Conservation (phyloP, 2,888 invertebrate genomes). For the Patella depressa region DNA sequence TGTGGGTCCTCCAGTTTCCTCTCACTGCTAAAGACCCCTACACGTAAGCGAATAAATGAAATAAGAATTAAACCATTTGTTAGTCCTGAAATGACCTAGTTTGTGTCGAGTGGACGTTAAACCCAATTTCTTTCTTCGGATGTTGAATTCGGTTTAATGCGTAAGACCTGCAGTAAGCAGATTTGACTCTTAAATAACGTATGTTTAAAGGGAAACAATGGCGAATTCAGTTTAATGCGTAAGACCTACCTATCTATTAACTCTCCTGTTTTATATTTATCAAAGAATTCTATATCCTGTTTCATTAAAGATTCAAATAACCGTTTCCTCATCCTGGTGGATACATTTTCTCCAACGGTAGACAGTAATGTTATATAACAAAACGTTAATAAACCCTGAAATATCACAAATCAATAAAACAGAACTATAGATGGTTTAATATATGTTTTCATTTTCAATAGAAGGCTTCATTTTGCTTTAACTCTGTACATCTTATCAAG, state of each 20-base stretch:
- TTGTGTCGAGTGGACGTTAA: too few relatives aligned
- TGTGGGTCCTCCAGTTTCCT: too few relatives aligned
- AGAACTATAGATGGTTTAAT: too few relatives aligned
- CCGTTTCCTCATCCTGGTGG: slow-evolving; percentile 84
- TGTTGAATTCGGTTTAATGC: background rate
- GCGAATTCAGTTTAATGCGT: background rate
- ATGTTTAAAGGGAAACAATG: background rate
- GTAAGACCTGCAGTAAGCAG: background rate
- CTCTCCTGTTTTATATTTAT: slow-evolving; percentile 91
- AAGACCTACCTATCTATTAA: slow-evolving; percentile 82
- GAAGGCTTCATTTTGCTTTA: too few relatives aligned
- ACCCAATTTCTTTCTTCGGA: too few relatives aligned
- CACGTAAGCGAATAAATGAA: too few relatives aligned
- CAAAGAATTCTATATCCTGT: slow-evolving; percentile 93
- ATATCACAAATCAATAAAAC: slow-evolving; percentile 36
- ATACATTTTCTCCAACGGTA: slow-evolving; percentile 89
- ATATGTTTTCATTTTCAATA: too few relatives aligned
- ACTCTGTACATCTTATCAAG: too few relatives aligned
- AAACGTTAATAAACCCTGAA: slow-evolving; percentile 88
- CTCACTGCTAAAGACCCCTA: too few relatives aligned
- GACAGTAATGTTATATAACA: slow-evolving; percentile 89
- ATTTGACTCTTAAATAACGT: background rate
- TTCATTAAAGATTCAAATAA: slow-evolving; percentile 86
- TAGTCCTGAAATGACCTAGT: too few relatives aligned
- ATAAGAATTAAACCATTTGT: too few relatives aligned